These are phyloP conservation scores for Stichodactyla helianthus DNA, from an alignment of 64 coral and sea anemone genomes.

Conservation along the genomic window DNA sequence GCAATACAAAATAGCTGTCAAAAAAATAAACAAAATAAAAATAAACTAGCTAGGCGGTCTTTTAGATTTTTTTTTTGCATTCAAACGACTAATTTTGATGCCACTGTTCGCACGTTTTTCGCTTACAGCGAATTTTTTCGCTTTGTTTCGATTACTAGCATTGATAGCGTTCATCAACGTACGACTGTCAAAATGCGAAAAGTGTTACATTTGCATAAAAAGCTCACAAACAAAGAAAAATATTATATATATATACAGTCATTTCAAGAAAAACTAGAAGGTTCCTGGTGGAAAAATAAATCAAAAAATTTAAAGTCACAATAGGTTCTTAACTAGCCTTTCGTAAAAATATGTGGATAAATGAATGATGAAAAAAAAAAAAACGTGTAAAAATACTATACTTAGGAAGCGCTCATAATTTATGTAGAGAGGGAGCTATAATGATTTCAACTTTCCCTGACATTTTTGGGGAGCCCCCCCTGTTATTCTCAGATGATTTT, in stretches of 20 bases:
- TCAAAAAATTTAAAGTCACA: not conserved
- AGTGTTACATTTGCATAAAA: not conserved
- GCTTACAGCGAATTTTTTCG: not conserved
- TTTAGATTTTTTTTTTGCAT: not conserved
- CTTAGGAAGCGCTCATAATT: too few species aligned
- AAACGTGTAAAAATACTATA: too few species aligned
- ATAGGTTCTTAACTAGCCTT: not conserved
- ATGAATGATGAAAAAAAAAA: too few species aligned
- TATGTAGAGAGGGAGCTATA: too few species aligned
- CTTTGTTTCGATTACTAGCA: not conserved
- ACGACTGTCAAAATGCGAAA: not conserved
- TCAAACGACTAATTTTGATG: not conserved
- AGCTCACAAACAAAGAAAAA: not conserved
- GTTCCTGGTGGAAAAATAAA: not conserved
- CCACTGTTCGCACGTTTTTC: not conserved
- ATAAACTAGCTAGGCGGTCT: too few species aligned
- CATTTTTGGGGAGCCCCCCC: too few species aligned
- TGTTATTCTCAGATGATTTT: too few species aligned
- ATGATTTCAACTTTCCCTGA: too few species aligned
- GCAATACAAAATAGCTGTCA: constrained; percentile 5
- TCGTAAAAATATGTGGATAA: not conserved
- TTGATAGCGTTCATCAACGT: not conserved
- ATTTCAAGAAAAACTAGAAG: not conserved
- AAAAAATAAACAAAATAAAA: not conserved
- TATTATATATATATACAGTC: too few species aligned